phyloP scores from a whole-genome alignment of 2,797 vertebrate genomes.

The Psittacula echo region DNA sequence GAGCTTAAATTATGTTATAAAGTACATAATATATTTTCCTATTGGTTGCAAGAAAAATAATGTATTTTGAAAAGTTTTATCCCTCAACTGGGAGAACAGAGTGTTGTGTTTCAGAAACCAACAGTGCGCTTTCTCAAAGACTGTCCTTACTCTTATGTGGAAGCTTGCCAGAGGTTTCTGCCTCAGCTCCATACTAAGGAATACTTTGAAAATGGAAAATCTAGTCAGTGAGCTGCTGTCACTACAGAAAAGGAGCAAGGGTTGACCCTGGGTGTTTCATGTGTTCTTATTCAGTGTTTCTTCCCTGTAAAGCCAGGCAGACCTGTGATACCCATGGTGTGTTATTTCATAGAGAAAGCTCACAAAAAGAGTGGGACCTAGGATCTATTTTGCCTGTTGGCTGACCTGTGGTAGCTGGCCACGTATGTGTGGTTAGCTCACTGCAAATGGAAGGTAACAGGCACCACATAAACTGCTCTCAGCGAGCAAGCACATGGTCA shows the following conservation, averaged over 20 bases:
- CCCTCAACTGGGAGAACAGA: neutral
- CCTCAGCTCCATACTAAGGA: neutral
- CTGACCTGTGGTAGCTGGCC: neutral
- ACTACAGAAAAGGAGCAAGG: neutral
- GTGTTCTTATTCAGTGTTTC: neutral
- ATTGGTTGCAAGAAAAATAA: neutral
- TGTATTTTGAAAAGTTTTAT: neutral
- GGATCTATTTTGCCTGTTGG: neutral
- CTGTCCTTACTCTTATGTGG: neutral
- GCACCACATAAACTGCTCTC: neutral
- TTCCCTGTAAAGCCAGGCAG: neutral
- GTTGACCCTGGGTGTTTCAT: neutral
- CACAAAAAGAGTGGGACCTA: neutral
- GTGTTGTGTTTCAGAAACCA: neutral
- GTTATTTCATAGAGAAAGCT: neutral
- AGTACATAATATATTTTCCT: neutral
- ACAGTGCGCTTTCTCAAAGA: neutral
- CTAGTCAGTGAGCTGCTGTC: neutral
- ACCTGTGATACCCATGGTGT: neutral
- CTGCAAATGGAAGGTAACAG: neutral
- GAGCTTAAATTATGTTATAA: neutral
- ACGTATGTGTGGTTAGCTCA: neutral
- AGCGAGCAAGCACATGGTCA: neutral
- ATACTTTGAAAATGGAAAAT: conserved; percentile 16
- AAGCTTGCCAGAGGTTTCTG: neutral